Evolutionary conservation across 1,140 invertebrate species (phyloP).

Genomic region (Leptopilina boulardi): DNA sequence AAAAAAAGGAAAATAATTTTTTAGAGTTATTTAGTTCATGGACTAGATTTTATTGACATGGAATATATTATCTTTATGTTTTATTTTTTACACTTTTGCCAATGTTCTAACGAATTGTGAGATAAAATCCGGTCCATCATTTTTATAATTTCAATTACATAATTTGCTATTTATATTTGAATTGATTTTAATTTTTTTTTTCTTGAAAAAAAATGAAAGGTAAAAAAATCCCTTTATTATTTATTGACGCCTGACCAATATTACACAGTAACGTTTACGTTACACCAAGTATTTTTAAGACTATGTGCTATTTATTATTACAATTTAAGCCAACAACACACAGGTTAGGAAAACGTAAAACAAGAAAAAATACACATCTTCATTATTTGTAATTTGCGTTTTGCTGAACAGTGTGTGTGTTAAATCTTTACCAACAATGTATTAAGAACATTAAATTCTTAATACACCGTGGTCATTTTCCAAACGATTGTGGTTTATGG

Average conservation of each 20-base stretch:
- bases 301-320: constrained; percentile 31
- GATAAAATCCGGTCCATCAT: constrained; percentile 32
- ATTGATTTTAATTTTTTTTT: constrained; percentile 51
- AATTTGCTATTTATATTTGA: constrained; percentile 40
- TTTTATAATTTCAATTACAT: not conserved
- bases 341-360: not conserved
- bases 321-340: not conserved
- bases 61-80: constrained; percentile 22
- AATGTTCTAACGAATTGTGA: constrained; percentile 26
- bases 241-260: constrained; percentile 37
- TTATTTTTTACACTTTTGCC: constrained; percentile 18
- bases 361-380: constrained; percentile 17
- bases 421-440: constrained; percentile 34
- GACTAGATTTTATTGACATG: constrained; percentile 28
- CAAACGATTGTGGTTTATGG: constrained; percentile 35
- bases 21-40: not conserved
- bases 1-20: not conserved
- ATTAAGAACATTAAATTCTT: constrained; percentile 41
- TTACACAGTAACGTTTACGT: constrained; percentile 26
- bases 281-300: constrained; percentile 43
- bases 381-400: constrained; percentile 38
- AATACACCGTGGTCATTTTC: constrained; percentile 39
- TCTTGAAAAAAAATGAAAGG: constrained; percentile 36
- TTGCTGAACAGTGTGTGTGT: constrained; percentile 43
- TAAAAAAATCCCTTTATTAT: constrained; percentile 41